Conservation (phyloP, 2,797 vertebrate species). For the Eleutherodactylus coqui region DNA sequence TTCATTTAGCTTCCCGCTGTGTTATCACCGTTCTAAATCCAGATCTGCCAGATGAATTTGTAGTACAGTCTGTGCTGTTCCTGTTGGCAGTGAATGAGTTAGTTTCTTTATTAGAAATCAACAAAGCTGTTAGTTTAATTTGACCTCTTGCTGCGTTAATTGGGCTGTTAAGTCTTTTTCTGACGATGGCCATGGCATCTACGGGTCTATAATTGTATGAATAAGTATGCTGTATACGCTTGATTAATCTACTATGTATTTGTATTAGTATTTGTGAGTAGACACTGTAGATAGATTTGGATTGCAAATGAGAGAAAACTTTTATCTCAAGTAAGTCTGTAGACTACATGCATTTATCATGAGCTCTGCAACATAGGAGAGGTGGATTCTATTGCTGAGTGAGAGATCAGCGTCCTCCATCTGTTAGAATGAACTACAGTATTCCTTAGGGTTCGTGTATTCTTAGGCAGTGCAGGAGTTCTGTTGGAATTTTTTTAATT, state of each 20-base stretch:
- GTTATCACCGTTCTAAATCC: conserved; percentile 34
- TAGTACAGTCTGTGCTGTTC: neutral
- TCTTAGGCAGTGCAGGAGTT: too few relatives aligned
- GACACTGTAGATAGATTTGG: neutral
- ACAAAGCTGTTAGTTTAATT: conserved; percentile 52
- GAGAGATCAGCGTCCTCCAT: too few relatives aligned
- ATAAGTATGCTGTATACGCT: neutral
- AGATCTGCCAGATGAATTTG: conserved; percentile 39
- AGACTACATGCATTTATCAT: too few relatives aligned
- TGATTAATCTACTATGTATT: conserved; percentile 1
- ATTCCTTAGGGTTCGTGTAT: too few relatives aligned
- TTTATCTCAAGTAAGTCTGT: too few relatives aligned
- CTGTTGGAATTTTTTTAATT: too few relatives aligned
- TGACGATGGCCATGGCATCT: conserved; percentile 4
- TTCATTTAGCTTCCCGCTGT: conserved; percentile 32
- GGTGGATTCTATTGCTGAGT: too few relatives aligned
- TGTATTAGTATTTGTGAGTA: neutral
- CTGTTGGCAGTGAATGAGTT: conserved; percentile 39
- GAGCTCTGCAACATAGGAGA: too few relatives aligned
- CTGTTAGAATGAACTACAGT: too few relatives aligned
- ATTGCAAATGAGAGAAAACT: too few relatives aligned
- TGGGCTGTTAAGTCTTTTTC: conserved; percentile 20
- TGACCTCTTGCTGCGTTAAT: conserved; percentile 49
- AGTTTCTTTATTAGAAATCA: conserved; percentile 51
- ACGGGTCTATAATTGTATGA: neutral